These are phyloP conservation scores for Pedionomus torquatus DNA, from an alignment of 2,113 vertebrate species.

Conservation along the genomic window DNA sequence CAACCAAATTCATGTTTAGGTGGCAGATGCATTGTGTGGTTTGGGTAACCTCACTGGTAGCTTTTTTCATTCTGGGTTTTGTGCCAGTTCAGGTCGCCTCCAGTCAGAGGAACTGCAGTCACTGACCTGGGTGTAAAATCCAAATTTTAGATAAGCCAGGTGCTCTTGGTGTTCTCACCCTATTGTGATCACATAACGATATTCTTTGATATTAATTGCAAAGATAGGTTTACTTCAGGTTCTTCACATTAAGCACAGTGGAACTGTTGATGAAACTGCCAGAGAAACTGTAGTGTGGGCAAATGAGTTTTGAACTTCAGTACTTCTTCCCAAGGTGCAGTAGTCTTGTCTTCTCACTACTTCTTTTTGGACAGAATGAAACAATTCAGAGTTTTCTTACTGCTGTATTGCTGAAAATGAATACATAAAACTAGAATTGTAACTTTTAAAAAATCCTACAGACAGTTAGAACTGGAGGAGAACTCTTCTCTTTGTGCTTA, in stretches of 20 bases:
- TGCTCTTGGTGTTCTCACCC: background rate
- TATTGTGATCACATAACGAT: accelerated
- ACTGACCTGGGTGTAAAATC: background rate
- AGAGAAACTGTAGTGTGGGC: background rate
- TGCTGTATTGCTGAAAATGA: background rate
- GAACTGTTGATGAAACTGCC: background rate
- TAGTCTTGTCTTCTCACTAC: background rate
- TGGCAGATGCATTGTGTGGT: background rate
- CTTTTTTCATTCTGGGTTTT: background rate
- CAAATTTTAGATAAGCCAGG: background rate
- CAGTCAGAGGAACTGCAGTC: background rate
- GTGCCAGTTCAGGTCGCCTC: background rate
- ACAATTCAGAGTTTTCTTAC: background rate
- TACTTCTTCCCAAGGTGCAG: background rate
- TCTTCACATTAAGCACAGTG: accelerated
- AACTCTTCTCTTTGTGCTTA: background rate
- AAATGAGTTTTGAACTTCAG: background rate
- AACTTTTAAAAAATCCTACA: background rate
- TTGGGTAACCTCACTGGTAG: background rate
- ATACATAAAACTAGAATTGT: background rate
- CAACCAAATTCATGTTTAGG: background rate
- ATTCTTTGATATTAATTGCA: background rate
- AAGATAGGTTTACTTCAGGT: background rate
- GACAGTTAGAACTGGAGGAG: background rate
- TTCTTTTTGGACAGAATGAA: background rate